These are phyloP conservation scores for Caenorhabditis becei DNA, from an alignment of 2,888 invertebrate genomes.

Conservation along the genomic window DNA sequence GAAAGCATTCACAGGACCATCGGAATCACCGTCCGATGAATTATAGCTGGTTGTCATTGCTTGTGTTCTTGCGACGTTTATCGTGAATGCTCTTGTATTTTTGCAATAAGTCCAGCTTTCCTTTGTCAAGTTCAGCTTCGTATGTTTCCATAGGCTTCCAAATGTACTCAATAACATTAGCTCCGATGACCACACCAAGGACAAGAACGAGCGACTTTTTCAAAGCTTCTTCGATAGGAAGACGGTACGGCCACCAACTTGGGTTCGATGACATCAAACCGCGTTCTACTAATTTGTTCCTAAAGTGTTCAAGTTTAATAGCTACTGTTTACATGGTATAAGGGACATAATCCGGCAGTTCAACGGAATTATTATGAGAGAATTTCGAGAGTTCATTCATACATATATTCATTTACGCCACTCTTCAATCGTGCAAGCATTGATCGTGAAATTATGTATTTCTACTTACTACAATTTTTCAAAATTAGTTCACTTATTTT, in stretches of 20 bases:
- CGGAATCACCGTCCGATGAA: slow-evolving; percentile 8
- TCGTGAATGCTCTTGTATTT: slow-evolving; percentile 73
- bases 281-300: too few species aligned
- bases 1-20: slow-evolving; percentile 83
- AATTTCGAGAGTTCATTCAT: too few species aligned
- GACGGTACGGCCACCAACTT: slow-evolving; percentile 73
- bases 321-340: too few species aligned
- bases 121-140: slow-evolving; percentile 72
- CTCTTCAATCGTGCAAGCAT: too few species aligned
- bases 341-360: too few species aligned
- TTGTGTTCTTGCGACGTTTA: slow-evolving; percentile 42
- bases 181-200: slow-evolving; percentile 72
- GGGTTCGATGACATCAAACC: slow-evolving; percentile 69
- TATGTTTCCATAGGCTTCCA: slow-evolving; percentile 75
- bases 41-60: background rate
- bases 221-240: slow-evolving; percentile 72
- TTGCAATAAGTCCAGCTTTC: slow-evolving; percentile 72
- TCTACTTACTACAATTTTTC: background rate
- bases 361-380: too few species aligned
- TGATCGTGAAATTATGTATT: background rate
- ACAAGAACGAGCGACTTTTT: slow-evolving; percentile 71
- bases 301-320: too few species aligned
- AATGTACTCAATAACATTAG: slow-evolving; percentile 71
- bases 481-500: slow-evolving; percentile 32
- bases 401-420: too few species aligned